Evolutionary conservation across 2,888 invertebrate genomes (phyloP).

Genomic region (Plebejus melissa): DNA sequence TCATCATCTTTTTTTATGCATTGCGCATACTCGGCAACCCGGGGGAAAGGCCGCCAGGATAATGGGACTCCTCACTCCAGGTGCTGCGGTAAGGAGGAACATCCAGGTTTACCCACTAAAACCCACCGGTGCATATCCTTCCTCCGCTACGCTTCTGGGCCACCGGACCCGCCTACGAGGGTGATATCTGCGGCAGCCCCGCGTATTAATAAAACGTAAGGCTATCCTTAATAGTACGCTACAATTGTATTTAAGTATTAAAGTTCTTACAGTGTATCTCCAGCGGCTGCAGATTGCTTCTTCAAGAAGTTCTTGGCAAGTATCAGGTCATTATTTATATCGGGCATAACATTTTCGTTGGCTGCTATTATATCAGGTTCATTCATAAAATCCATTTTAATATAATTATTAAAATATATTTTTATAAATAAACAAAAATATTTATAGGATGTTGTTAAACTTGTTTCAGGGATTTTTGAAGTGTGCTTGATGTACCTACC

Average conservation of each 20-base stretch:
- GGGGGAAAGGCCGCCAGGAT: no score
- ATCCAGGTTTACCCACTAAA: no score
- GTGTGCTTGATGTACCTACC: neutral
- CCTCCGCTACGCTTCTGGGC: no score
- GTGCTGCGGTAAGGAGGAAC: no score
- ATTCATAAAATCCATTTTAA: conserved; percentile 51
- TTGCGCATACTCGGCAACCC: no score
- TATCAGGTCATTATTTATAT: conserved; percentile 76
- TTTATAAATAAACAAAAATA: neutral
- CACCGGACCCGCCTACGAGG: no score
- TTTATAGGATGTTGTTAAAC: neutral
- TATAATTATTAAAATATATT: conserved; percentile 46
- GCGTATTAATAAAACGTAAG: no score
- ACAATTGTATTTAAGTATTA: neutral
- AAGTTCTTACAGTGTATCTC: conserved; percentile 80
- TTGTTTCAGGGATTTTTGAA: neutral
- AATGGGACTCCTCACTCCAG: no score
- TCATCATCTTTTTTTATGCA: no score
- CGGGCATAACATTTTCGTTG: conserved; percentile 70
- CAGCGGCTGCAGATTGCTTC: conserved; percentile 80
- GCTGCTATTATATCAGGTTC: conserved; percentile 73
- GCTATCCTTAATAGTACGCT: no score
- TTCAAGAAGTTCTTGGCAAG: conserved; percentile 82
- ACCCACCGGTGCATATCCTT: no score
- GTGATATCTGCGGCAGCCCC: no score